Percentiles rank a stretch among this genome's conserved stretches.
Conservation (phyloP, 2,888 invertebrate species). For the Mythimna loreyi region DNA sequence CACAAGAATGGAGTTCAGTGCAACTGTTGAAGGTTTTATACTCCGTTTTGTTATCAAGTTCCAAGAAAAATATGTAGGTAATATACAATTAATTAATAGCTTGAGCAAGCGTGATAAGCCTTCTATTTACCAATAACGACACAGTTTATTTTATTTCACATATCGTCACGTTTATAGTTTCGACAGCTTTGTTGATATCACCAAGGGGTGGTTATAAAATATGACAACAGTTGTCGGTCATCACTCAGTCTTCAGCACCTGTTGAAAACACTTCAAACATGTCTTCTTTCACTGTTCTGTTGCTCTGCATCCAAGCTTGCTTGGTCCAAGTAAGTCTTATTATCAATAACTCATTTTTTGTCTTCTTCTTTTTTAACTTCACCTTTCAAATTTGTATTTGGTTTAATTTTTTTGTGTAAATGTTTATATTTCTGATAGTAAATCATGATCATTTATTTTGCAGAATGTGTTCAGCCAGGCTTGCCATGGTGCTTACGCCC, state of each 20-base stretch:
- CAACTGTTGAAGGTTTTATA: slow-evolving; percentile 18
- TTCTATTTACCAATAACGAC: background rate
- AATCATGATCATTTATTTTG: background rate
- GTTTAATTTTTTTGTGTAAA: background rate
- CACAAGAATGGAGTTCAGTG: slow-evolving; percentile 10
- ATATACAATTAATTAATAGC: slow-evolving; percentile 13
- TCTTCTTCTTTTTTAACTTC: fast-evolving
- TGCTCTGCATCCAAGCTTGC: slow-evolving; percentile 55
- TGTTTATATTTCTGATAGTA: background rate
- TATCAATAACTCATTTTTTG: no score
- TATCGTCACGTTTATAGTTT: slow-evolving; percentile 21
- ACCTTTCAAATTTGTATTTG: no score
- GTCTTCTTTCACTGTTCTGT: slow-evolving; percentile 42
- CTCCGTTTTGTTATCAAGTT: background rate
- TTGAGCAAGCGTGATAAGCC: slow-evolving; percentile 34
- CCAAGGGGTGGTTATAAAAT: slow-evolving; percentile 12
- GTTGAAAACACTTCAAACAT: slow-evolving; percentile 44
- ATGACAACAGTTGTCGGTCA: background rate
- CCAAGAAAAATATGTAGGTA: background rate
- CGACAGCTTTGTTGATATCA: background rate
- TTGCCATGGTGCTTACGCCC: slow-evolving; percentile 9
- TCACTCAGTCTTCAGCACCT: slow-evolving; percentile 34
- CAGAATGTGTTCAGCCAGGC: slow-evolving; percentile 42
- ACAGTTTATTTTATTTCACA: background rate
- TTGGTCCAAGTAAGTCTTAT: slow-evolving; percentile 49